A percentile compares a stretch with the other conserved stretches of the same genome.
Conservation (phyloP, 2,888 invertebrate genomes). For the Prionchulus punctatus region DNA sequence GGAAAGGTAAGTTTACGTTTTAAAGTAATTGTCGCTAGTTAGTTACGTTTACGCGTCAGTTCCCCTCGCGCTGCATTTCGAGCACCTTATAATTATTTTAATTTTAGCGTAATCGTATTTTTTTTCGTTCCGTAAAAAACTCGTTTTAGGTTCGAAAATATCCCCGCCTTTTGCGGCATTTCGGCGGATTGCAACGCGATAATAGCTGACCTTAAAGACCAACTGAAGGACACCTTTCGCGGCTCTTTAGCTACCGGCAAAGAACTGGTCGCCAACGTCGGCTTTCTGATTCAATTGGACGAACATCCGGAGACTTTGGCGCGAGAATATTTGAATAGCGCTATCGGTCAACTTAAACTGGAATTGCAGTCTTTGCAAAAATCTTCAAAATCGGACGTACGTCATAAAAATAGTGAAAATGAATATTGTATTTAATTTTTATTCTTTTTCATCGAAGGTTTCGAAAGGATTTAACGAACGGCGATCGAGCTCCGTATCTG, state of each 20-base stretch:
- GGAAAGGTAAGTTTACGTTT: background rate
- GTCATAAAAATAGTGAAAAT: too few relatives aligned
- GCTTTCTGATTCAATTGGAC: slow-evolving; percentile 16
- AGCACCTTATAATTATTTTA: too few relatives aligned
- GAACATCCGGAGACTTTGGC: slow-evolving; percentile 12
- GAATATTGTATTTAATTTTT: background rate
- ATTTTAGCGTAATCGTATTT: too few relatives aligned
- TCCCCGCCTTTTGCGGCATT: slow-evolving; percentile 15
- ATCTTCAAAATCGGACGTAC: slow-evolving; percentile 1
- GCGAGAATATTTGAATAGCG: slow-evolving; percentile 3
- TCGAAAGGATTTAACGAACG: background rate
- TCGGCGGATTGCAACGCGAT: slow-evolving; percentile 8
- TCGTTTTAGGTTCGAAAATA: slow-evolving; percentile 11
- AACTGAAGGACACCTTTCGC: slow-evolving; percentile 8
- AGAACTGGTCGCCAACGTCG: slow-evolving; percentile 16
- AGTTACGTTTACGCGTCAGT: background rate
- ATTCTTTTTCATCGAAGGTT: background rate
- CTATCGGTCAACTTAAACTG: background rate
- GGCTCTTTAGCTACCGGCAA: slow-evolving; percentile 12
- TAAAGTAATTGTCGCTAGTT: too few relatives aligned
- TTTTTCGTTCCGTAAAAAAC: too few relatives aligned
- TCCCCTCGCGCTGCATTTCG: too few relatives aligned
- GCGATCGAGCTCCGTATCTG: too few relatives aligned
- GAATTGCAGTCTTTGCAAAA: slow-evolving; percentile 8
- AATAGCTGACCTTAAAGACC: slow-evolving; percentile 10